Conservation (phyloP, 2,888 invertebrate species). For the Dorcus hopei region DNA sequence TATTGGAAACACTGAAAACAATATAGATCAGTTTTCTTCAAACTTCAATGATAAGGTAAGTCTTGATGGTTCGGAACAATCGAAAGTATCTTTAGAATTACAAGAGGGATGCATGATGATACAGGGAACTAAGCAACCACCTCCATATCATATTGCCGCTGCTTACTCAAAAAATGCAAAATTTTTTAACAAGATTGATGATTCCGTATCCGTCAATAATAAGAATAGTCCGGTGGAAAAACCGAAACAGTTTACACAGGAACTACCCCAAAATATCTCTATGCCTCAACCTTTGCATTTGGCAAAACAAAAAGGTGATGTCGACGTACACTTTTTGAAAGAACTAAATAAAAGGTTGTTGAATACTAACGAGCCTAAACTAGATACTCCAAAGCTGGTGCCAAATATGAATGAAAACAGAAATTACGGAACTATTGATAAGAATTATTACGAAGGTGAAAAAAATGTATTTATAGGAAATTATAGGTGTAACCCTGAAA, state of each 20-base stretch:
- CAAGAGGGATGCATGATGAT: constrained; percentile 29
- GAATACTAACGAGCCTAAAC: constrained; percentile 10
- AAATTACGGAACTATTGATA: background rate
- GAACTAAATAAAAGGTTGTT: constrained; percentile 12
- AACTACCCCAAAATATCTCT: constrained; percentile 31
- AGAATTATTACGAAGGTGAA: constrained; percentile 6
- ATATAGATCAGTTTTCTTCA: constrained; percentile 53
- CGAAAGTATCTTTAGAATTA: constrained; percentile 38
- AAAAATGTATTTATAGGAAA: background rate
- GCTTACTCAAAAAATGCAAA: constrained; percentile 78
- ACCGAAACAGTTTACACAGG: constrained; percentile 33
- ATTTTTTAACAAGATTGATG: constrained; percentile 52
- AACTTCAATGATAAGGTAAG: constrained; percentile 56
- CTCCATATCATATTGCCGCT: constrained; percentile 82
- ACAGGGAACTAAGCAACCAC: constrained; percentile 55
- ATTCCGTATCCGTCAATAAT: constrained; percentile 6
- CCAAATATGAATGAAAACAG: constrained; percentile 9
- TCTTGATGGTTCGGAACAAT: constrained; percentile 40
- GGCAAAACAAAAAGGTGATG: constrained; percentile 13
- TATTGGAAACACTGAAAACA: constrained; percentile 34
- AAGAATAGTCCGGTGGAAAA: constrained; percentile 24
- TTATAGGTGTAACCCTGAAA: constrained; percentile 4
- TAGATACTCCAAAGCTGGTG: background rate
- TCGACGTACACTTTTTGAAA: constrained; percentile 20
- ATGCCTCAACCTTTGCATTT: constrained; percentile 29